Percentiles rank a stretch among this genome's conserved stretches.
These are phyloP conservation scores for Ataeniobius toweri DNA, from an alignment of 2,797 vertebrate genomes.

Conservation along the genomic window DNA sequence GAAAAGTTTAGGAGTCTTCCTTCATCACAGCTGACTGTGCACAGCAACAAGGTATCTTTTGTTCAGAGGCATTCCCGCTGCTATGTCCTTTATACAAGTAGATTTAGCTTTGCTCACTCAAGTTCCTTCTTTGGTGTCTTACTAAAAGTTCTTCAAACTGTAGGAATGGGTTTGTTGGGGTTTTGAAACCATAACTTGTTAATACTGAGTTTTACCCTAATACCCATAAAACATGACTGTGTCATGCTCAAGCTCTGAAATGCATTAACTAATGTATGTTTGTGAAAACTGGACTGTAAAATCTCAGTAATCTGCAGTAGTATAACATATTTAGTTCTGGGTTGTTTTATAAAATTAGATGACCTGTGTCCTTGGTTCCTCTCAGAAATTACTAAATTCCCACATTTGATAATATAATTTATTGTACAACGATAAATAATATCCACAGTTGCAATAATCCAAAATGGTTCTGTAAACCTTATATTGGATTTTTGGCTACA, in stretches of 20 bases:
- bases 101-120: not conserved
- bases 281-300: too few species aligned
- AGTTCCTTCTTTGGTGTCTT: not conserved
- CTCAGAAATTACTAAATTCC: not conserved
- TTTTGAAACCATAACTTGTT: not conserved
- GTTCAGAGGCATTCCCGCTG: not conserved
- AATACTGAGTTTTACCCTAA: not conserved
- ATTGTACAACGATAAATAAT: not conserved
- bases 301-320: not conserved
- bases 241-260: too few species aligned
- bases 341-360: not conserved
- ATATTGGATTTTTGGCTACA: not conserved
- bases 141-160: not conserved
- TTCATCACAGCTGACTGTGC: not conserved
- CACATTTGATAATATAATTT: not conserved
- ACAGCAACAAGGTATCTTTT: not conserved
- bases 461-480: not conserved
- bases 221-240: too few species aligned
- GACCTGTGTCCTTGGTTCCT: not conserved
- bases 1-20: not conserved
- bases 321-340: not conserved
- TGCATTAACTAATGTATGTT: not conserved
- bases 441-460: not conserved
- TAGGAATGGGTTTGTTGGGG: not conserved
- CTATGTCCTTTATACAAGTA: not conserved